Evolutionary conservation across 2,888 invertebrate species (phyloP).

Genomic region (Operophtera brumata): DNA sequence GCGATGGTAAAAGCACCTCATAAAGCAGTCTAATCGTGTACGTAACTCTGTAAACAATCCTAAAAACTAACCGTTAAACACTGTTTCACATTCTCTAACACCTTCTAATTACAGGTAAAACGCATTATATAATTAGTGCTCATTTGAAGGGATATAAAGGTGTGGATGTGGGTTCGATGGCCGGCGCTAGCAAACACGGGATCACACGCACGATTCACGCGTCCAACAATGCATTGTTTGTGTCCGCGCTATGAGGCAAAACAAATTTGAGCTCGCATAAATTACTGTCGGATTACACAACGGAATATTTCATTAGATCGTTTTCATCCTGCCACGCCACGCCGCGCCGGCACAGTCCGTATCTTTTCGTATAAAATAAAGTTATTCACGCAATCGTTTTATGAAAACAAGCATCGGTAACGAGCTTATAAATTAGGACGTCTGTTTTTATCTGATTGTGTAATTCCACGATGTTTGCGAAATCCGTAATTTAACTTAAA

Average conservation of each 20-base stretch:
- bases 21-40: slow-evolving; percentile 65
- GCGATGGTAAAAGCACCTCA: slow-evolving; percentile 59
- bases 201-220: slow-evolving; percentile 53
- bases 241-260: slow-evolving; percentile 49
- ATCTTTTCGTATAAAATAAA: slow-evolving; percentile 20
- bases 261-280: slow-evolving; percentile 49
- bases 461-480: slow-evolving; percentile 1
- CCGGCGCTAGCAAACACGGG: slow-evolving; percentile 52
- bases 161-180: slow-evolving; percentile 56
- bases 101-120: slow-evolving; percentile 77
- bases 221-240: slow-evolving; percentile 57
- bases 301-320: slow-evolving; percentile 44
- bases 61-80: slow-evolving; percentile 61
- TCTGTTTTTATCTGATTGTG: slow-evolving; percentile 19
- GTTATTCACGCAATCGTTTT: slow-evolving; percentile 18
- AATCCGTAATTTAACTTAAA: not conserved
- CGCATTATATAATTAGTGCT: slow-evolving; percentile 75
- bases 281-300: slow-evolving; percentile 49
- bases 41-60: slow-evolving; percentile 60
- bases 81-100: slow-evolving; percentile 73
- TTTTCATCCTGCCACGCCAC: slow-evolving; percentile 26
- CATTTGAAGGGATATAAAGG: slow-evolving; percentile 69
- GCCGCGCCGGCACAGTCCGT: slow-evolving; percentile 8
- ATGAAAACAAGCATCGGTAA: slow-evolving; percentile 13
- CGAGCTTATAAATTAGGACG: slow-evolving; percentile 17